Evolutionary conservation across 2,797 vertebrate species (phyloP).

Genomic region (Coluber constrictor): DNA sequence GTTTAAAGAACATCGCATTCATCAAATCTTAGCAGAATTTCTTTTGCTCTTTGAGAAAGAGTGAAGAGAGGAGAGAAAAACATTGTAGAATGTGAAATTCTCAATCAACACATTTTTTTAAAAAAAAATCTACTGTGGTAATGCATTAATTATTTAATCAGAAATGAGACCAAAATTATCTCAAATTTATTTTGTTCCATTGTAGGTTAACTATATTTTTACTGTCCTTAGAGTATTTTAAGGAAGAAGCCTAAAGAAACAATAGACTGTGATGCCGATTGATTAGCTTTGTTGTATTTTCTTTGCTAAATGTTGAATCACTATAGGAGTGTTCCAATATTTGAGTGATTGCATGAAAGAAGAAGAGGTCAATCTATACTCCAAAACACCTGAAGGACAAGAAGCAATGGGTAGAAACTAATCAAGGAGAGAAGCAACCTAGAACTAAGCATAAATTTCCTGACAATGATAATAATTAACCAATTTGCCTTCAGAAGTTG

Average conservation of each 20-base stretch:
- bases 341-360: too few species aligned
- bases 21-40: background rate
- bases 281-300: background rate
- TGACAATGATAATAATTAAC: background rate
- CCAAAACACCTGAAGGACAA: too few species aligned
- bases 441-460: background rate
- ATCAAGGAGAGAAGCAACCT: background rate
- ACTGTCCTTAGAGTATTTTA: background rate
- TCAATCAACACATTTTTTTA: background rate
- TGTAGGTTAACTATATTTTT: background rate
- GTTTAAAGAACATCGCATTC: background rate
- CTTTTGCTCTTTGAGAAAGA: background rate
- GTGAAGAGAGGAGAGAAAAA: background rate
- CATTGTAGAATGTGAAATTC: background rate
- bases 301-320: background rate
- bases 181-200: background rate
- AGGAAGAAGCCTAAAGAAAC: background rate
- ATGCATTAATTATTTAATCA: background rate
- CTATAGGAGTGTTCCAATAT: too few species aligned
- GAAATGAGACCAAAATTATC: background rate
- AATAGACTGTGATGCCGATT: background rate
- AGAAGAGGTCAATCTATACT: too few species aligned
- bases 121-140: background rate
- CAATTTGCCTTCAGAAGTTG: background rate
- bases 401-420: background rate